Percentiles rank a stretch among this genome's conserved stretches.
Conservation (phyloP, 1,140 invertebrate genomes). For the Neodiprion fabricii region DNA sequence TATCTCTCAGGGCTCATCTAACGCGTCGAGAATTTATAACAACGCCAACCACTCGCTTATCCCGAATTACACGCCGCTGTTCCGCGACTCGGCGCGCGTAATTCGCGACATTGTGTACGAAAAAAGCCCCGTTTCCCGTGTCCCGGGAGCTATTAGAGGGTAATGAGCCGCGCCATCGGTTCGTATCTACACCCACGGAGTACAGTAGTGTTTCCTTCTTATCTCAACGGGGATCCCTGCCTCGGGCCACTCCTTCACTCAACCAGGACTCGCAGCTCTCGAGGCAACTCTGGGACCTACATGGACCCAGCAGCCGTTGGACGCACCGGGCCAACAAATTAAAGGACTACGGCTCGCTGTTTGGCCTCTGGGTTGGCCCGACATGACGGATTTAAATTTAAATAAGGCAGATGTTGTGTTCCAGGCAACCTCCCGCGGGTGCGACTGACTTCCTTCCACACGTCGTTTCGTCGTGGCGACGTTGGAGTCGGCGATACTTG, state of each 20-base stretch:
- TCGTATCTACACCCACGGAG: background rate
- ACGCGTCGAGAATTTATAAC: background rate
- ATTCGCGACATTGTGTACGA: background rate
- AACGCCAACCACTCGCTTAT: too few relatives aligned
- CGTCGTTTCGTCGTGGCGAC: background rate
- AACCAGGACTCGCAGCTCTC: background rate
- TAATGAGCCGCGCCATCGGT: background rate
- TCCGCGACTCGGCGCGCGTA: background rate
- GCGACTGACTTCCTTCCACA: background rate
- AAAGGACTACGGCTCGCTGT: slow-evolving; percentile 31
- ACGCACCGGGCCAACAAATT: slow-evolving; percentile 43
- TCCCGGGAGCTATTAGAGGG: background rate
- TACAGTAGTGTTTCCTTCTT: background rate
- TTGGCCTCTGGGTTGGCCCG: slow-evolving; percentile 32
- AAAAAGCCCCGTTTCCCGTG: background rate
- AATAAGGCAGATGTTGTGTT: slow-evolving; percentile 41
- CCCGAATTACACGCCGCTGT: background rate
- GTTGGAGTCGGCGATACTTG: background rate
- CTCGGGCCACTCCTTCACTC: background rate
- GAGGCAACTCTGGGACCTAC: background rate
- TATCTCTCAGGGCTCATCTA: background rate
- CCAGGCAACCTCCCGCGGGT: background rate
- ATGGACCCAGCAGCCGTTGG: slow-evolving; percentile 24
- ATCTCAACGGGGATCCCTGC: background rate
- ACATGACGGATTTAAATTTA: slow-evolving; percentile 43